Conservation (phyloP, 2,888 invertebrate species). For the Coecobrya sp. region DNA sequence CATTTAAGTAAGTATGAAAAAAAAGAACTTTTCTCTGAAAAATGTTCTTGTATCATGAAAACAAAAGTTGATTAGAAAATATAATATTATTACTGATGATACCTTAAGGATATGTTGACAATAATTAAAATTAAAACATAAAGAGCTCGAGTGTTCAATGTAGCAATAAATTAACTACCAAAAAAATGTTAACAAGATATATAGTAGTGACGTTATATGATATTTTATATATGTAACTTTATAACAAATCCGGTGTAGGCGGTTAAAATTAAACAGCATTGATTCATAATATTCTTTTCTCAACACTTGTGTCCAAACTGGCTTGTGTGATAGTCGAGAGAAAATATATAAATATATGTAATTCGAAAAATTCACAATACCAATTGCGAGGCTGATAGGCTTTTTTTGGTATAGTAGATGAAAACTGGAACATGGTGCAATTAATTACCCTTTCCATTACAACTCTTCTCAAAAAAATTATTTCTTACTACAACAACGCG, state of each 20-base stretch:
- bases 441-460: background rate
- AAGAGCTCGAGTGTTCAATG: conserved; percentile 4
- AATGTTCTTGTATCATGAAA: conserved; percentile 11
- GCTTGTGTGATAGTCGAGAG: no score
- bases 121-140: conserved; percentile 39
- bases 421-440: background rate
- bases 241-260: no score
- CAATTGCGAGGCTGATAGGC: no score
- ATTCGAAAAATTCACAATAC: no score
- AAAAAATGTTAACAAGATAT: conserved; percentile 12
- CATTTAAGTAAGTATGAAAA: conserved; percentile 40
- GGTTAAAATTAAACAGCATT: background rate
- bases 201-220: no score
- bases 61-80: background rate
- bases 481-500: no score
- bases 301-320: no score
- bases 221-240: no score
- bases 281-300: no score
- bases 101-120: conserved; percentile 9
- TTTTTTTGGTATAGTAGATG: background rate
- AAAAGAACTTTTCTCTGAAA: background rate
- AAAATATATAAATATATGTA: no score
- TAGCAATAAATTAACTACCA: background rate
- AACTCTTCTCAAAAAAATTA: no score
- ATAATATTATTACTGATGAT: background rate